Conservation (phyloP, 2,888 invertebrate species). For the Pollenia angustigena region DNA sequence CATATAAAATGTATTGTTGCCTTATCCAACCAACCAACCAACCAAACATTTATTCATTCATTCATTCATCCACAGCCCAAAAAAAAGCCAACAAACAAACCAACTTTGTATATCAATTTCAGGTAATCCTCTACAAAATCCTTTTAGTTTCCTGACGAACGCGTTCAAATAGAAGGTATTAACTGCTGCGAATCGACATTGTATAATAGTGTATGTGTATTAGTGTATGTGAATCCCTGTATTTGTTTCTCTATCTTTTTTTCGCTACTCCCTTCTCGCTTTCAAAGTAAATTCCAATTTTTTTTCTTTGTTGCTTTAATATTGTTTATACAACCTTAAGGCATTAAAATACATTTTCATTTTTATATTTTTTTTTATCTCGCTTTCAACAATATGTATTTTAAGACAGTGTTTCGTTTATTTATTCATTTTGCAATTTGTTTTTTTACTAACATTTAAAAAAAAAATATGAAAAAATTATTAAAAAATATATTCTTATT, state of each 20-base stretch:
- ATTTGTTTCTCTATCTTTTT: slow-evolving; percentile 33
- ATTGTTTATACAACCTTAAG: slow-evolving; percentile 70
- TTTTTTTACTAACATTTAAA: neutral
- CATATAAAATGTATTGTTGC: slow-evolving; percentile 55
- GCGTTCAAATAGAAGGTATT: slow-evolving; percentile 68
- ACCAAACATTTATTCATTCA: slow-evolving; percentile 4
- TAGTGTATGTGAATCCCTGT: slow-evolving; percentile 25
- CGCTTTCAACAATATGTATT: slow-evolving; percentile 60
- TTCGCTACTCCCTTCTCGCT: slow-evolving; percentile 9
- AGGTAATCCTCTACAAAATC: slow-evolving; percentile 73
- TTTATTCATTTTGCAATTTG: slow-evolving; percentile 51
- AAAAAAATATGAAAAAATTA: too few species aligned
- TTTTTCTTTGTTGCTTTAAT: slow-evolving; percentile 37
- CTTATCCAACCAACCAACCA: slow-evolving; percentile 35
- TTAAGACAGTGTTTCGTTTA: slow-evolving; percentile 55
- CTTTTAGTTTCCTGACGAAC: slow-evolving; percentile 71
- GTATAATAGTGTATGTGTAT: slow-evolving; percentile 2
- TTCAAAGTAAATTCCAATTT: slow-evolving; percentile 21
- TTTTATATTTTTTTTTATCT: slow-evolving; percentile 58
- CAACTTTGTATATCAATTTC: slow-evolving; percentile 71
- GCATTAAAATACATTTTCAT: slow-evolving; percentile 69
- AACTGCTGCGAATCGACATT: slow-evolving; percentile 56
- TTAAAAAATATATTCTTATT: too few species aligned
- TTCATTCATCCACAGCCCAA: slow-evolving; percentile 31
- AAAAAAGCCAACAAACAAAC: slow-evolving; percentile 35